Conservation (phyloP, 2,113 vertebrate genomes). For the Trinectes maculatus region DNA sequence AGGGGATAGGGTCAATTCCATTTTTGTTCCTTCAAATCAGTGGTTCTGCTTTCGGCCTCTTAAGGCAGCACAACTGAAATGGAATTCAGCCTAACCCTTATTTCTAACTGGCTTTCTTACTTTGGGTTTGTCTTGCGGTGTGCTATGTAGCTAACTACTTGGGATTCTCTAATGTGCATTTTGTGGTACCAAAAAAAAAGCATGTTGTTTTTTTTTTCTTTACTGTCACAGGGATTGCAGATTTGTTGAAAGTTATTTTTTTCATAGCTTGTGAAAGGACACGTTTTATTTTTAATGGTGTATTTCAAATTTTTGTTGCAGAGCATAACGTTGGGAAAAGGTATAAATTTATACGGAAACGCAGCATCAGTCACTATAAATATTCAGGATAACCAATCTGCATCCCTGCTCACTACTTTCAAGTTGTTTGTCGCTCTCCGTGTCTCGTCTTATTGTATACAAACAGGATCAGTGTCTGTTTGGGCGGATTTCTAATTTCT, state of each 20-base stretch:
- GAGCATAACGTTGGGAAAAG: neutral
- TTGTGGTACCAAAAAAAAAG: constrained; percentile 39
- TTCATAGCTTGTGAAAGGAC: too few species aligned
- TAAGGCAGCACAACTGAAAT: constrained; percentile 52
- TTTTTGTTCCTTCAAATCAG: constrained; percentile 39
- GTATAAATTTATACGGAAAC: neutral
- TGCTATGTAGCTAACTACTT: constrained; percentile 67
- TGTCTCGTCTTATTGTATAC: constrained; percentile 42
- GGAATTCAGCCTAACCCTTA: constrained; percentile 67
- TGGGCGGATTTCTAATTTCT: neutral
- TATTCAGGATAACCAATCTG: constrained; percentile 43
- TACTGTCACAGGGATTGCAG: constrained; percentile 46
- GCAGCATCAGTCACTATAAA: too few species aligned
- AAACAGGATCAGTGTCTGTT: constrained; percentile 26
- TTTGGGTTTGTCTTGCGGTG: constrained; percentile 63
- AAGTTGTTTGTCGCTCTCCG: constrained; percentile 8
- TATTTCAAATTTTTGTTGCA: neutral
- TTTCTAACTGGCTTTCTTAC: constrained; percentile 71
- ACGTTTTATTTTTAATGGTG: neutral
- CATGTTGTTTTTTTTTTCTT: constrained; percentile 52
- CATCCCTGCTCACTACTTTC: constrained; percentile 3
- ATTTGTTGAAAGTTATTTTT: constrained; percentile 37
- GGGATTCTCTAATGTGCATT: constrained; percentile 45
- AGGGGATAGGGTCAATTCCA: constrained; percentile 68
- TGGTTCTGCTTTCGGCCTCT: constrained; percentile 12